Percentiles rank a stretch among this genome's conserved stretches.
phyloP scores from a whole-genome alignment of 2,888 invertebrate species.

The Tipula vernalis region DNA sequence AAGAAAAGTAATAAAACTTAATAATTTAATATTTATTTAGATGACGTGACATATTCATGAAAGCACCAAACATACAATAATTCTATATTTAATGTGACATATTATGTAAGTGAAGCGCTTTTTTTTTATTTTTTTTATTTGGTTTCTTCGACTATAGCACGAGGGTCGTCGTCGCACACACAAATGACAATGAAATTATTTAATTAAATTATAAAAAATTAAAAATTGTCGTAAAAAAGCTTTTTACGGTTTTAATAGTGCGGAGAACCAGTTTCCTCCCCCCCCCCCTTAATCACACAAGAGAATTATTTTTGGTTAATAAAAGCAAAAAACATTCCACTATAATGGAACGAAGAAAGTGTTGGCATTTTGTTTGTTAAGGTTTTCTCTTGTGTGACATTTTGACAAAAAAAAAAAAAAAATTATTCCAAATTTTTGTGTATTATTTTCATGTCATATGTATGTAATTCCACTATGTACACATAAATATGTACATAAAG shows the following conservation, averaged over 20 bases:
- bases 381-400: background rate
- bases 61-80: background rate
- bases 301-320: background rate
- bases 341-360: background rate
- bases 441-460: no score
- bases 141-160: background rate
- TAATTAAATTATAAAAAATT: background rate
- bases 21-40: background rate
- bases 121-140: background rate
- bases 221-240: background rate
- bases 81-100: background rate
- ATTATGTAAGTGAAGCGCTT: background rate
- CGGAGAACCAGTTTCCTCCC: background rate
- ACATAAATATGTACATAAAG: background rate
- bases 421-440: background rate
- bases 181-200: background rate
- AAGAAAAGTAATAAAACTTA: background rate
- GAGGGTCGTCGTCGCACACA: background rate
- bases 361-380: background rate
- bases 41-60: background rate
- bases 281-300: background rate
- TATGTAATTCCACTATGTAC: background rate
- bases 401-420: background rate
- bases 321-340: background rate
- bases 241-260: background rate